Evolutionary conservation across 2,888 invertebrate species (phyloP), one percentile per base, ranked within the genome.

Genomic region (Sarcophaga rosellei): DNA sequence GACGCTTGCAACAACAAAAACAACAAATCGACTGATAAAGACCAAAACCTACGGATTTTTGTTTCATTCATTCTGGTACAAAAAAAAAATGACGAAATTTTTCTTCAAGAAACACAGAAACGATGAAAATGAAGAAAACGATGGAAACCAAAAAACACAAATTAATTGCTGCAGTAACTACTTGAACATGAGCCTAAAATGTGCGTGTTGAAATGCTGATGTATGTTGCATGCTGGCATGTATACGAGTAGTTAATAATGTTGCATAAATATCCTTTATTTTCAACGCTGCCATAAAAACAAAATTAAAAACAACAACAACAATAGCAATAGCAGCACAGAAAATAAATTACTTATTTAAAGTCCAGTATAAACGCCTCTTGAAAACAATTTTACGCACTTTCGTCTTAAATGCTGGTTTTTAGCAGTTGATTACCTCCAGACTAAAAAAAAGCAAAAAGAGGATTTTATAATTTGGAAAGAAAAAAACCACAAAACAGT

Each of bases 141-240:
- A 53, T 5, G 15, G 20, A 5, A 62, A 44, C 25, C 57, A 10
- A 72, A 12, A 47, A 5, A 25, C 44, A 47, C 59, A 65, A 65
- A 75, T 80, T 86, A 86, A 86, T 84, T 86, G 84, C 84, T 35
- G 35, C 84, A 81, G 84, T 81, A 86, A 86, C 86, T 84, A 86
- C 86, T 81, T 81, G 78, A 84, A 86, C 86, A 86, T 78, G 81
- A 86, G 84, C 81, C 77, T 62, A 86, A 35, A 81, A 84, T 81
- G 84, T 86, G 86, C 86, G 84, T 86, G 86, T 81, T 81, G 86
- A 86, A 84, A 86, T 74, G 78, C 78, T 84, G 70, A 70, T 69
- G 70, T 75, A 69, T 79, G 61, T 61, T 69, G 70, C 70, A 75
- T 74, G 44, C 44, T 20, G n/a, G 66, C 74, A 70, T 77, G 82